These are phyloP conservation scores for Campoletis raptor DNA, from an alignment of 2,888 invertebrate species.

Conservation along the genomic window DNA sequence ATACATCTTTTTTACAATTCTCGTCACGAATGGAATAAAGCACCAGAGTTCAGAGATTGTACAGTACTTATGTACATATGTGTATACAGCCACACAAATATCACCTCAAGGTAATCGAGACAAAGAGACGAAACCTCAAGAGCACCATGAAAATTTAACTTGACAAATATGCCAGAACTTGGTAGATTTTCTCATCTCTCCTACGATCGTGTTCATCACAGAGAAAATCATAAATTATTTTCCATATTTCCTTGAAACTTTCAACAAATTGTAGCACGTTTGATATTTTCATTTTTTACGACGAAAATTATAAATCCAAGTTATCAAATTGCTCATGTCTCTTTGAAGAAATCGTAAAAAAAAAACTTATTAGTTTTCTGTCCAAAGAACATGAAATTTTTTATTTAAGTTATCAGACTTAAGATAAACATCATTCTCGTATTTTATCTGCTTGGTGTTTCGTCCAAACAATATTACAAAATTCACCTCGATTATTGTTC, in stretches of 20 bases:
- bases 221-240: not conserved
- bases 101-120: constrained; percentile 56
- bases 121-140: constrained; percentile 47
- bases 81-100: constrained; percentile 10
- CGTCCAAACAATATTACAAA: constrained; percentile 2
- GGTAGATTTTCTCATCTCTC: not conserved
- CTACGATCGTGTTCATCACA: not conserved
- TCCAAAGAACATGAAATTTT: not conserved
- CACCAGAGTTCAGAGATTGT: constrained; percentile 47
- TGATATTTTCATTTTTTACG: not conserved
- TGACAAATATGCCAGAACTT: constrained; percentile 29
- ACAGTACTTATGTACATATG: constrained; percentile 9
- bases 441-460: constrained; percentile 24
- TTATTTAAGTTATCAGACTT: not conserved
- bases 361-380: not conserved
- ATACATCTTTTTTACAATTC: constrained; percentile 73
- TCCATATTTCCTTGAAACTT: not conserved
- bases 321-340: not conserved
- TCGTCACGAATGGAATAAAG: constrained; percentile 74
- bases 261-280: not conserved
- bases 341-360: not conserved
- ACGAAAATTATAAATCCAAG: not conserved
- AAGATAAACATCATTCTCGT: not conserved
- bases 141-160: constrained; percentile 38
- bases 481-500: constrained; percentile 38